Percentiles rank a stretch among this genome's conserved stretches.
Conservation (phyloP, 2,113 vertebrate genomes). For the Glareola pratincola region DNA sequence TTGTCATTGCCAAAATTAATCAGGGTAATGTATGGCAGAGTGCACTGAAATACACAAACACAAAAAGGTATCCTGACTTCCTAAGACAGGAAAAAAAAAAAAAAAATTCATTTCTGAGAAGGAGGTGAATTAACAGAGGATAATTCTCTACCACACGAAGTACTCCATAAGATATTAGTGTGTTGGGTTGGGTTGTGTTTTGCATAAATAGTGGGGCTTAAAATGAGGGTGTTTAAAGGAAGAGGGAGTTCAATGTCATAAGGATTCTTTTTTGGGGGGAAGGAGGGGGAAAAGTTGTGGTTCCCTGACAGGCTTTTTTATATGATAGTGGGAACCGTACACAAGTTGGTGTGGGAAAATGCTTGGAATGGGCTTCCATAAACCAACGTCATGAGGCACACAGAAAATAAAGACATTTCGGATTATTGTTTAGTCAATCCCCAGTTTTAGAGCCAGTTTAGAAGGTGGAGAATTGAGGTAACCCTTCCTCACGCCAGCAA, state of each 20-base stretch:
- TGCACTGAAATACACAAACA: neutral
- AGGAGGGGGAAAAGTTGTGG: fast-evolving
- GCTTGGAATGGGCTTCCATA: neutral
- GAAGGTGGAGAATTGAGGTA: neutral
- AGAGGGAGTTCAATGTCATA: neutral
- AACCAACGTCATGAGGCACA: neutral
- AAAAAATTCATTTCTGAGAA: neutral
- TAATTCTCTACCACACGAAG: neutral
- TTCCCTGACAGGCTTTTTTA: neutral
- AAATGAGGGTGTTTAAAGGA: neutral
- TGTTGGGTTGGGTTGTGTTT: neutral
- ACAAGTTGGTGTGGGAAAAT: neutral
- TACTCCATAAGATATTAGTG: neutral
- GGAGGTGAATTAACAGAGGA: neutral
- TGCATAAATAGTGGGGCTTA: neutral
- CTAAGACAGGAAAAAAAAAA: neutral
- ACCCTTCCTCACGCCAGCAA: neutral
- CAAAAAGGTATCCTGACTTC: neutral
- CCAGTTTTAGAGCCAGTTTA: neutral
- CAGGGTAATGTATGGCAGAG: neutral
- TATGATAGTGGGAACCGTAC: neutral
- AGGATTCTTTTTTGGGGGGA: neutral
- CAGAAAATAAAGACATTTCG: neutral
- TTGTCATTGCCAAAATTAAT: constrained; percentile 15
- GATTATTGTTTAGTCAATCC: neutral